Percentiles rank a stretch among this genome's conserved stretches.
Conservation (phyloP, 2,888 invertebrate genomes). For the Hirudinaria manillensis region DNA sequence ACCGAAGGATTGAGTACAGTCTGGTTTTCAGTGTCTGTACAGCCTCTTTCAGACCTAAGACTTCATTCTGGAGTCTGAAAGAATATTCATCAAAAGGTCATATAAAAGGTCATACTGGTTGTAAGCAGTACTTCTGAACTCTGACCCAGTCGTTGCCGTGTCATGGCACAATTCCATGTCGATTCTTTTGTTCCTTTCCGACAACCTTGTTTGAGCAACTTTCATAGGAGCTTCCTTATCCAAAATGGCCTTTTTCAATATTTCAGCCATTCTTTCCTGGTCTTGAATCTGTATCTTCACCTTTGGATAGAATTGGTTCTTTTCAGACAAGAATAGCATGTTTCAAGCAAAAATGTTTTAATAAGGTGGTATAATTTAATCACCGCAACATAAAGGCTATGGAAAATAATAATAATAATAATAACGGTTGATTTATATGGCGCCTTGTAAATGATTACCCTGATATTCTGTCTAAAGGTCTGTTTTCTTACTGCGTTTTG, state of each 20-base stretch:
- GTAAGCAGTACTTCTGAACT: not conserved
- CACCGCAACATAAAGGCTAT: too few species aligned
- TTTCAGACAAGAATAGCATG: too few species aligned
- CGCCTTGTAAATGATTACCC: too few species aligned
- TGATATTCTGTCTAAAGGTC: too few species aligned
- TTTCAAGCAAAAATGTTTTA: too few species aligned
- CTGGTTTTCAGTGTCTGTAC: conserved; percentile 74
- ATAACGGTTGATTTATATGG: not conserved
- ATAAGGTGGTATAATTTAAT: too few species aligned
- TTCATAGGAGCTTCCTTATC: conserved; percentile 65
- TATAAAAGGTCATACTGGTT: not conserved
- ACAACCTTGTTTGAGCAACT: conserved; percentile 72
- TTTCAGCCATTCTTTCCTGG: conserved; percentile 78
- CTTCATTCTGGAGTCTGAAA: conserved; percentile 72
- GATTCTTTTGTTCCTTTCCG: conserved; percentile 79
- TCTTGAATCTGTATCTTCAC: conserved; percentile 87
- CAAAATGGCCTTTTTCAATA: conserved; percentile 79
- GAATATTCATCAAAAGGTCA: not conserved
- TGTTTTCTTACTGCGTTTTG: too few species aligned
- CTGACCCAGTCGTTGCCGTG: conserved; percentile 70
- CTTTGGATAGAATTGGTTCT: conserved; percentile 54
- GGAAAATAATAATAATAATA: too few species aligned
- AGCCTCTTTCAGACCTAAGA: conserved; percentile 74
- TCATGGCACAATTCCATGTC: conserved; percentile 85
- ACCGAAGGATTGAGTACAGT: conserved; percentile 61